These are phyloP conservation scores for Falco rusticolus DNA, from an alignment of 2,797 vertebrate genomes.

Conservation along the genomic window DNA sequence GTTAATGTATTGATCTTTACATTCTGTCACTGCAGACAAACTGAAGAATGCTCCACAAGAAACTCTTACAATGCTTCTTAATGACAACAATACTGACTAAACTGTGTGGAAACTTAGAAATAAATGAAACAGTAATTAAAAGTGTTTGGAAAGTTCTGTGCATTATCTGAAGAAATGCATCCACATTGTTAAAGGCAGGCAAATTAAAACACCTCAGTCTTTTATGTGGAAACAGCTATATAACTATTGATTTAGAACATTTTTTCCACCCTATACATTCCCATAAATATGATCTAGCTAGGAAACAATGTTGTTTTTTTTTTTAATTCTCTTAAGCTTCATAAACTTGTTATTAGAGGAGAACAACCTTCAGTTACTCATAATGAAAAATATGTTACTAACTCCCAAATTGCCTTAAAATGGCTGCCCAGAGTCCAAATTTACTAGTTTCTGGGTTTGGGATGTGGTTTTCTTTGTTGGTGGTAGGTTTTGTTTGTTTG, in stretches of 20 bases:
- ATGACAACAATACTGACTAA: not conserved
- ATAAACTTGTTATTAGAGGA: not conserved
- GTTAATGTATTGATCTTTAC: not conserved
- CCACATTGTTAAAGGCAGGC: not conserved
- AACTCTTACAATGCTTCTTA: not conserved
- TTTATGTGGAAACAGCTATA: not conserved
- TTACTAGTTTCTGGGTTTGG: not conserved
- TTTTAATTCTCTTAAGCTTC: not conserved
- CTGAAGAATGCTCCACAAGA: fast-evolving
- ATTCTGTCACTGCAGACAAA: not conserved
- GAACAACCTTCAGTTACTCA: not conserved
- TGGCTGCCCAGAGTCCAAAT: not conserved
- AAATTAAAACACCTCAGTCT: not conserved
- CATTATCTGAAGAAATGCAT: not conserved
- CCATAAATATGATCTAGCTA: not conserved
- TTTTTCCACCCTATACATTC: not conserved
- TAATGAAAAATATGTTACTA: not conserved
- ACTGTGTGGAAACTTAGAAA: not conserved
- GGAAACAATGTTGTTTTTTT: not conserved
- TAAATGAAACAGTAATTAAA: not conserved
- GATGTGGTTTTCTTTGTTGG: not conserved
- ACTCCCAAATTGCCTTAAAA: not conserved
- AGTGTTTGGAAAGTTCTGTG: not conserved
- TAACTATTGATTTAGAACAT: not conserved
- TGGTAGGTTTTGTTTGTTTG: not conserved